Evolutionary conservation across 2,113 vertebrate species (phyloP), one percentile per base, ranked within the genome.

Genomic region (Siniperca knerii): DNA sequence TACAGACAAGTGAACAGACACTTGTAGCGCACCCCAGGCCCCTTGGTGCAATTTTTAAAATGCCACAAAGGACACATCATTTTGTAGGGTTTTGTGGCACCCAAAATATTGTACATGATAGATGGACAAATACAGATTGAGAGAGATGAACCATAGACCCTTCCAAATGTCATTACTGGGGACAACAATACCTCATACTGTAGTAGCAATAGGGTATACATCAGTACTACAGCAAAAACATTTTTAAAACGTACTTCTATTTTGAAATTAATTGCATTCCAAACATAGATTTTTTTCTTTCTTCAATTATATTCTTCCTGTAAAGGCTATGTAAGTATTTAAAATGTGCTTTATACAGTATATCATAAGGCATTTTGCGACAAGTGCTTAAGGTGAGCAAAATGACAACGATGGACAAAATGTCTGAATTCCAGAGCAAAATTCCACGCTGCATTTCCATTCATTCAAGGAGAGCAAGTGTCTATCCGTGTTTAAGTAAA

Each of bases 401-500:
- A 75, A 64, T 62, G 54, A 74, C 46, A 70, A 42, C 58, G 46
- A 83, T 9, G 4, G 82, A 84, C 50, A 70, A 84, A 81, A 82
- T 78, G 46, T 71, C 52, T 80, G 64, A 77, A 78, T 78, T 83
- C 8, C 18, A 33, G 20, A 65, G 75, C 68, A 85, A 75, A 86
- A 80, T 77, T 71, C 73, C 60, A 87, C 61, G 29, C 21, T 85
- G 77, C 71, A 48, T 81, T 88, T 84, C 65, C 9, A 69, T 86
- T 90, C 79, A 83, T 50, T 87, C 73, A 65, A 65, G 83, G 81
- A 83, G 54, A 85, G 57, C 71, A 78, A 84, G 75, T 84, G 91
- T 93, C 93, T 77, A 33, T 83, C 80, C 70, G 21, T 75, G 80
- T 92, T 92, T 84, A 78, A 72, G 77, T 66, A 87, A 86, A 87